Evolutionary conservation across 1,140 invertebrate species (phyloP), one percentile per base, ranked within the genome.

Genomic region (Ylistrum balloti): DNA sequence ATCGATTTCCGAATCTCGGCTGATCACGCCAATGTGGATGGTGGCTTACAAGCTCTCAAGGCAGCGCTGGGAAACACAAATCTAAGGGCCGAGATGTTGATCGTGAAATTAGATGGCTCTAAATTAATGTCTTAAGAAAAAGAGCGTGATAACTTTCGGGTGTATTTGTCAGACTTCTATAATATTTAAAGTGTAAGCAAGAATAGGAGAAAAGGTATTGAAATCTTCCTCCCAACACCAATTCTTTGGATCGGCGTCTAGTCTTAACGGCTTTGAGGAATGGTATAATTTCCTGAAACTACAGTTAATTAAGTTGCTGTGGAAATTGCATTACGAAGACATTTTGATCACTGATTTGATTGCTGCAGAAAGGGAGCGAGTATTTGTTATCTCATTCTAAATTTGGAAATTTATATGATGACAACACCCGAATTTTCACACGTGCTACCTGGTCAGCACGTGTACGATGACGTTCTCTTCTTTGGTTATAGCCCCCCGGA

Each of bases 391-490:
- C 11, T 48, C 13, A 17, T 74, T 11, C 22, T 74, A 1, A n/a
- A 7, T 5, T 28, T 7, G n/a, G 56, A 74, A 56, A 1, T 17
- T 45, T 0, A 45, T 15, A 17, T n/a, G 5, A 74, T 74, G 56
- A 17, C 56, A 74, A 28, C 56, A 41, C 3, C 33, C 0, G 32
- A 87, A 56, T 87, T 45, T 74, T 32, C 13, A 1, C 91, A 91
- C 35, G 85, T 88, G 38, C 33, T 95, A 32, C 93, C 94, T 34
- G 95, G 95, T 0, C 93, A 95, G 85, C 95, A 95, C 88, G 89
- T 95, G 17, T 95, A 95, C 88, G 92, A 95, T 13, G 95, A 93
- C 13, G 91, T 95, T 32, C 87, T 95, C 45, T 95, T 95, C 90
- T 95, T 95, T 74, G 95, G 94, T 5, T 95, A 92, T 87, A 93